Evolutionary conservation across 2,888 invertebrate species (phyloP).

Genomic region (Lacanobia oleracea): DNA sequence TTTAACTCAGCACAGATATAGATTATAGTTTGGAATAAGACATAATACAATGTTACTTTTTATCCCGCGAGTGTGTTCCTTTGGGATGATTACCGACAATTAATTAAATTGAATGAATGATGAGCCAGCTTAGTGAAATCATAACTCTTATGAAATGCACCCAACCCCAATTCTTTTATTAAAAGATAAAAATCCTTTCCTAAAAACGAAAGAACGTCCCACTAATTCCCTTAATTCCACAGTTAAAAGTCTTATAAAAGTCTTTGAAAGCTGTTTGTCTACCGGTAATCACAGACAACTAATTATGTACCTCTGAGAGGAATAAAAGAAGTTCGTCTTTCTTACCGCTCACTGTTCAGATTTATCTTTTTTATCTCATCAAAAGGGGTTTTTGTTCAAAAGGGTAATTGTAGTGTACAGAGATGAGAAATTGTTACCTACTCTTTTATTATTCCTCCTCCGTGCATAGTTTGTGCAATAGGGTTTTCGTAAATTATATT

Average conservation of each 20-base stretch:
- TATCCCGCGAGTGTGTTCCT: no score
- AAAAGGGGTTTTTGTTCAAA: constrained; percentile 21
- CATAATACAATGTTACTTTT: no score
- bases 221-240: constrained; percentile 37
- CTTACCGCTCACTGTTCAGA: constrained; percentile 18
- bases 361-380: constrained; percentile 27
- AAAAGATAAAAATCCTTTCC: background rate
- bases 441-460: background rate
- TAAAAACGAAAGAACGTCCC: constrained; percentile 10
- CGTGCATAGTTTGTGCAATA: background rate
- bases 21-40: no score
- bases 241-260: constrained; percentile 42
- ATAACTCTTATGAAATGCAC: background rate
- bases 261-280: constrained; percentile 53
- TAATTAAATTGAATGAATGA: no score
- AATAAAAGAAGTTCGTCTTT: constrained; percentile 40
- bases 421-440: background rate
- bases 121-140: no score
- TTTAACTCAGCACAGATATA: no score
- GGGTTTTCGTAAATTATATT: no score
- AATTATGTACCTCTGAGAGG: constrained; percentile 54
- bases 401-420: constrained; percentile 21
- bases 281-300: constrained; percentile 49
- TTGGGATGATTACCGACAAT: no score
- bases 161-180: background rate